These are phyloP conservation scores for Drosophila navojoa DNA, from an alignment of 1,140 invertebrate species.

Conservation along the genomic window DNA sequence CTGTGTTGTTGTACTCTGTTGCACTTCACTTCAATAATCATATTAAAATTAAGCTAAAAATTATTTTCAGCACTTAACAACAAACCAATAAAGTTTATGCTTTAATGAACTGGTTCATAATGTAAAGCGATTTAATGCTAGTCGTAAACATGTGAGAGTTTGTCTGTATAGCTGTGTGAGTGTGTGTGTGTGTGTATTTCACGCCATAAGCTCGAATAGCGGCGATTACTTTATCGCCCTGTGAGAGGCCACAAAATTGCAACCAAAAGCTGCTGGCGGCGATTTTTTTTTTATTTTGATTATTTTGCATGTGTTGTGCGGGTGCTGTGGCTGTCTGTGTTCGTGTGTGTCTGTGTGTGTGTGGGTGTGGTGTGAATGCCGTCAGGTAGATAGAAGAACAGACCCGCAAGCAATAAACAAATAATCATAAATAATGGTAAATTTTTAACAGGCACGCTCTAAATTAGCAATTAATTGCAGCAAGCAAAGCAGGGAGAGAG, in stretches of 20 bases:
- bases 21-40: background rate
- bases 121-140: background rate
- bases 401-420: constrained; percentile 75
- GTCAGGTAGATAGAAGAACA: constrained; percentile 55
- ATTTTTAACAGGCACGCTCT: constrained; percentile 67
- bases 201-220: constrained; percentile 73
- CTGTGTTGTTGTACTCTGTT: background rate
- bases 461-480: constrained; percentile 76
- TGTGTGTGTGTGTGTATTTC: constrained; percentile 30
- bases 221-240: constrained; percentile 77
- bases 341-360: constrained; percentile 18
- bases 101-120: constrained; percentile 9
- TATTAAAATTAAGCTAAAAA: constrained; percentile 4
- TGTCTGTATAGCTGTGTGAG: constrained; percentile 3
- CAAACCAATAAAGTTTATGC: background rate
- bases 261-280: constrained; percentile 75
- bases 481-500: background rate
- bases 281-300: background rate
- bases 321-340: constrained; percentile 2
- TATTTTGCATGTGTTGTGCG: constrained; percentile 33
- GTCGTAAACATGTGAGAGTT: constrained; percentile 45
- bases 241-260: constrained; percentile 74
- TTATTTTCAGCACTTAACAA: background rate
- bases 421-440: constrained; percentile 79
- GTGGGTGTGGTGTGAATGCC: constrained; percentile 50